Conservation (phyloP, 2,888 invertebrate species). For the Trissoscelio sp. region DNA sequence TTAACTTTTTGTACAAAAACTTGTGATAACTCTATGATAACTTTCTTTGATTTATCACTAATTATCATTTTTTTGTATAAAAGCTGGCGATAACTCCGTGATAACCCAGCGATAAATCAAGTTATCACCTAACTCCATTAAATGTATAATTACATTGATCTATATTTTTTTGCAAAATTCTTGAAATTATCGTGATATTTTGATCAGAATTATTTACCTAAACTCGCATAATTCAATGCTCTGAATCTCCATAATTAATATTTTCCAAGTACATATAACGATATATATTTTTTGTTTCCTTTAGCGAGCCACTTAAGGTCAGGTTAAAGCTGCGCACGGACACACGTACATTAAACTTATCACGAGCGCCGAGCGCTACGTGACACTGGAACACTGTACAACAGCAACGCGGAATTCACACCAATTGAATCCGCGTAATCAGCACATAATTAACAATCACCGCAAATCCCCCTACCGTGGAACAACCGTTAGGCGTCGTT, state of each 20-base stretch:
- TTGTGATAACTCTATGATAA: conserved; percentile 3
- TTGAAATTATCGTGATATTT: no score
- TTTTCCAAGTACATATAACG: conserved; percentile 26
- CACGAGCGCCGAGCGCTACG: conserved; percentile 57
- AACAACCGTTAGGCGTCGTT: conserved; percentile 57
- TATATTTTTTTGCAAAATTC: no score
- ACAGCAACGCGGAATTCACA: conserved; percentile 67
- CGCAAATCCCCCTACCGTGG: conserved; percentile 43
- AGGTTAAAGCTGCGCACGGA: conserved; percentile 14
- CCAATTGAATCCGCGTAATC: conserved; percentile 65
- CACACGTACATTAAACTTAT: conserved; percentile 53
- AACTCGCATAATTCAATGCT: conserved; percentile 12
- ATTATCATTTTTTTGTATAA: no score
- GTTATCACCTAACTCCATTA: no score
- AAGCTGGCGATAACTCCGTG: no score
- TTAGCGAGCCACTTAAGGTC: conserved; percentile 37
- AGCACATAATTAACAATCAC: conserved; percentile 66
- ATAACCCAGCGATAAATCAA: no score
- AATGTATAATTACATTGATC: no score
- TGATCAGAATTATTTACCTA: no score
- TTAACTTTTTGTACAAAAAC: neutral
- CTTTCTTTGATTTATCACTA: neutral
- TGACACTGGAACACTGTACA: conserved; percentile 56
- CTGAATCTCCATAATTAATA: conserved; percentile 33
- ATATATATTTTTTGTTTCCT: neutral